phyloP scores from a whole-genome alignment of 2,797 vertebrate species.

The Sebastes cheni region DNA sequence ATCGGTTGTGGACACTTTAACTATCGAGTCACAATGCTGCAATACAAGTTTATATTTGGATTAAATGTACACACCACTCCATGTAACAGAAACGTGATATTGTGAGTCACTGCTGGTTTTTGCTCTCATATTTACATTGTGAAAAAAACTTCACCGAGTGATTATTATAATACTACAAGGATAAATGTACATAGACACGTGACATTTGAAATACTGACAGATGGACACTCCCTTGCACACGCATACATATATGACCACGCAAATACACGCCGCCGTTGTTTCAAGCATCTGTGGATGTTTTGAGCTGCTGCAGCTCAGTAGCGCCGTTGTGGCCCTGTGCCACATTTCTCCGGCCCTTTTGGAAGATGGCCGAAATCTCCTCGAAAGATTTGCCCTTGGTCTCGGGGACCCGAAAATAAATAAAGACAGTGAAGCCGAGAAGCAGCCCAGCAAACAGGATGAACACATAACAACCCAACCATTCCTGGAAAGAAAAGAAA shows the following conservation, averaged over 20 bases:
- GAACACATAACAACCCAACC: conserved; percentile 88
- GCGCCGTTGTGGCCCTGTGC: conserved; percentile 32
- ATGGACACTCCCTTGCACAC: not conserved
- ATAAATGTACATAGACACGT: not conserved
- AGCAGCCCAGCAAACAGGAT: conserved; percentile 89
- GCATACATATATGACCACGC: not conserved
- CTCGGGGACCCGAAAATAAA: conserved; percentile 91
- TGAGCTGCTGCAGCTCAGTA: conserved; percentile 88
- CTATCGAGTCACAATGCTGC: not conserved
- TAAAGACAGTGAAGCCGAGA: conserved; percentile 87
- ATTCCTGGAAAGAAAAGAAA: conserved; percentile 70
- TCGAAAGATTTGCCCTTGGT: conserved; percentile 95
- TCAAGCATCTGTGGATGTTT: conserved; percentile 80
- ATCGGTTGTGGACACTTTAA: not conserved
- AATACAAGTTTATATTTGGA: not conserved
- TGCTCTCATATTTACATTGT: not conserved
- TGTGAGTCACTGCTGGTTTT: not conserved
- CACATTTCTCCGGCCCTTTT: conserved; percentile 67
- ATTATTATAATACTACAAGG: not conserved
- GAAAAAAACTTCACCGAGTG: not conserved
- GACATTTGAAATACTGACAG: conserved; percentile 11
- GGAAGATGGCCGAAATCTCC: conserved; percentile 91
- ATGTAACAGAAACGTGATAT: not conserved
- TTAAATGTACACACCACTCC: conserved; percentile 31
- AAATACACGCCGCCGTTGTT: not conserved